Base-by-base conservation (phyloP, 2,113 vertebrate species). In the Camelus bactrianus region DNA sequence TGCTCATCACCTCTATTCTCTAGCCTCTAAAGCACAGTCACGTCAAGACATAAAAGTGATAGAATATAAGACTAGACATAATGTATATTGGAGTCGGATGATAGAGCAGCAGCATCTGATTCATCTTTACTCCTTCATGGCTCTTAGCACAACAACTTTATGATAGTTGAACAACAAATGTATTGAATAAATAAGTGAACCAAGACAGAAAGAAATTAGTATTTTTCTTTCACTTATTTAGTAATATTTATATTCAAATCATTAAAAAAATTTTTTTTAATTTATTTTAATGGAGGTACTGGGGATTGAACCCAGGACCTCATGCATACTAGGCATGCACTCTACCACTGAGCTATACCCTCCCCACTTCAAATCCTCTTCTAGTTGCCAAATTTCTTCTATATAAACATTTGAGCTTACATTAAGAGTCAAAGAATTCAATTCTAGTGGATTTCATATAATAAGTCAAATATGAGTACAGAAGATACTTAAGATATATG, bases 381-480 rank as follows among this genome's bases (percentile, higher is more conserved):
- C 58, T 70, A 84, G 38, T 65, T 95, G 85, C 64, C 42, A 94
- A 72, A 82, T 73, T 60, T 89, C 30, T 89, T 89, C 67, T 93
- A 46, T 19, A 15, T 75, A 84, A 91, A 96, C 8, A 85, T 58
- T 48, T 77, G 13, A 94, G 22, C 14, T 96, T 86, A 95, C 3
- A 85, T 10, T 85, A 92, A 67, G 22, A 95, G 14, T 67, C 56
- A 95, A 76, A 87, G n/a, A 89, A 89, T 73, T 77, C 20, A 93
- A 42, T 84, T 91, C 48, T 62, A 90, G 16, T 60, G 8, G 12
- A 15, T 80, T 90, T 94, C 38, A 82, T 28, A 19, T 62, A 92
- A 90, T 19, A 82, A 88, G 54, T 2, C 8, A 96, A 84, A 89
- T 54, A 60, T 12, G 17, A 97, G 12, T 42, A 87, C 4, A 93